A percentile compares a stretch with the other conserved stretches of the same genome.
These are phyloP conservation scores for Dastarcus helophoroides DNA, from an alignment of 2,888 invertebrate species.

Conservation along the genomic window DNA sequence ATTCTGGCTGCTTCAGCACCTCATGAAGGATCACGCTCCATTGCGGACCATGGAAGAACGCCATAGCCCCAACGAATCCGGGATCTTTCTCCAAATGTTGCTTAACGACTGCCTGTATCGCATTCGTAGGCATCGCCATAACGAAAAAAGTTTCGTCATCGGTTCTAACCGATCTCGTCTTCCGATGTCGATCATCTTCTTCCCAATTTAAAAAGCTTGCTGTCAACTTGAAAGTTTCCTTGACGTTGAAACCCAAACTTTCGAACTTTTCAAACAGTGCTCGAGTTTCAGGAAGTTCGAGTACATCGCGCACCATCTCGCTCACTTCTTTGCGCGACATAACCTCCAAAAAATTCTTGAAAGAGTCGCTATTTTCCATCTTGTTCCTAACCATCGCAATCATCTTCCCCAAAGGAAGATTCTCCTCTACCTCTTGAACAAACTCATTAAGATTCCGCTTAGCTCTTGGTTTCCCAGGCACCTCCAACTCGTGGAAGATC, in stretches of 20 bases:
- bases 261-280: constrained; percentile 14
- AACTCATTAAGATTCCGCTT: constrained; percentile 10
- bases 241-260: constrained; percentile 19
- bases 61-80: too few relatives aligned
- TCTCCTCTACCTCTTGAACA: constrained; percentile 18
- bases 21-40: too few relatives aligned
- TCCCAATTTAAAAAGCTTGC: too few relatives aligned
- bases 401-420: constrained; percentile 18
- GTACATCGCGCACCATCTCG: constrained; percentile 19
- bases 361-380: constrained; percentile 17
- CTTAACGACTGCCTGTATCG: too few relatives aligned
- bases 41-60: too few relatives aligned
- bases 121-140: too few relatives aligned
- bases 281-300: constrained; percentile 17
- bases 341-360: constrained; percentile 18
- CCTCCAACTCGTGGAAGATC: constrained; percentile 9
- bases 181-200: too few relatives aligned
- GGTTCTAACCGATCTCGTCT: too few relatives aligned
- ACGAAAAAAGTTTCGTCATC: too few relatives aligned
- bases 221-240: constrained; percentile 11
- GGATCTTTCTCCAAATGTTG: too few relatives aligned
- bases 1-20: too few relatives aligned
- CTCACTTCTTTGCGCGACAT: constrained; percentile 17
- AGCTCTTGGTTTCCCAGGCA: constrained; percentile 10
- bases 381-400: constrained; percentile 15